Evolutionary conservation across 2,113 vertebrate species (phyloP).

Genomic region (Meles meles): DNA sequence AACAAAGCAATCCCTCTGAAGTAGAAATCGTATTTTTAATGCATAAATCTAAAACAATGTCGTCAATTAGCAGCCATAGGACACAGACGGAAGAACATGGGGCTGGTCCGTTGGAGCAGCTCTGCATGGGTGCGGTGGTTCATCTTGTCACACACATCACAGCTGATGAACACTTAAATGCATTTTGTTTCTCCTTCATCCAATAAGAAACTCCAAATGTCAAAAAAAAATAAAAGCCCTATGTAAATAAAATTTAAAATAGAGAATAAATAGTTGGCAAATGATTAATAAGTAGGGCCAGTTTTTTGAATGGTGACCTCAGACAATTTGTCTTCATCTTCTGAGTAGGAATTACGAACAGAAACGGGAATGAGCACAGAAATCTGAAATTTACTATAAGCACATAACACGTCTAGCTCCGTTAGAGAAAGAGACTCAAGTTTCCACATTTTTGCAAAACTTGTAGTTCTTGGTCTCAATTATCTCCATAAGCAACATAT

Average conservation of each 20-base stretch:
- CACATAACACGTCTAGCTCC: not conserved
- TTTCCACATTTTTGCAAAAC: not conserved
- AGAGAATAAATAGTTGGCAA: not conserved
- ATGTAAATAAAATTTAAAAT: not conserved
- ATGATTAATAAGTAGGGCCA: not conserved
- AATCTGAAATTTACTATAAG: not conserved
- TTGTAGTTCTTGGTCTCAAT: not conserved
- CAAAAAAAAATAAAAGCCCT: not conserved
- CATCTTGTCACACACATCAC: not conserved
- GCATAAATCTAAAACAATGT: slow-evolving; percentile 69
- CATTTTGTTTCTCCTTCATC: not conserved
- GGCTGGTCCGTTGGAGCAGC: slow-evolving; percentile 42
- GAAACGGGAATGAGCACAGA: not conserved
- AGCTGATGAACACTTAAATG: not conserved
- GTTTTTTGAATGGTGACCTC: not conserved
- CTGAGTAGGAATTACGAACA: not conserved
- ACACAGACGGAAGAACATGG: not conserved
- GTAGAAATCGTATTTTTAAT: slow-evolving; percentile 67
- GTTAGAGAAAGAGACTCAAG: not conserved
- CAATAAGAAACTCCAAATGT: not conserved
- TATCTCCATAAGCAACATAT: not conserved
- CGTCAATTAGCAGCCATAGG: slow-evolving; percentile 45
- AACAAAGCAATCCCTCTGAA: slow-evolving; percentile 61
- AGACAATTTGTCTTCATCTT: not conserved
- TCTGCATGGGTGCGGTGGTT: not conserved